phyloP scores from a whole-genome alignment of 2,888 invertebrate genomes.

The Isoperla grammatica region DNA sequence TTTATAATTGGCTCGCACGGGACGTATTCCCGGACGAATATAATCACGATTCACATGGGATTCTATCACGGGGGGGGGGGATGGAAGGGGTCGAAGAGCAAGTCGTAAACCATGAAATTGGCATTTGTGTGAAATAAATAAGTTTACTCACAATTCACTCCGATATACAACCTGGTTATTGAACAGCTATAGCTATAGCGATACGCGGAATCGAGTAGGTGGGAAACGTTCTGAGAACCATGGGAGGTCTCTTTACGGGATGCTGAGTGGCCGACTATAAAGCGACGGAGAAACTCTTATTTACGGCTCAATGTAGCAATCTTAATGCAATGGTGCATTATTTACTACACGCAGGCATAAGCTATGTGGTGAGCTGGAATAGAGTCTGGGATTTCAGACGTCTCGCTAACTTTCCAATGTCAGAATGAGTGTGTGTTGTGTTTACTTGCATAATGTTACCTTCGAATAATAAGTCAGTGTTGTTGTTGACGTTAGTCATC shows the following conservation, averaged over 20 bases:
- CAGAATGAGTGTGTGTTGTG: no score
- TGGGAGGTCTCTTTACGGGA: conserved; percentile 7
- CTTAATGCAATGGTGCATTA: conserved; percentile 16
- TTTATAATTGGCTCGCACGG: conserved; percentile 7
- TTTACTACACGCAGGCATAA: conserved; percentile 8
- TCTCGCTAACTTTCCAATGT: no score
- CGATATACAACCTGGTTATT: conserved; percentile 2
- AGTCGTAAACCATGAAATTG: conserved; percentile 3
- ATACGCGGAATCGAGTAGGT: conserved; percentile 14
- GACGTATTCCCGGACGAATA: background rate
- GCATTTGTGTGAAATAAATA: conserved; percentile 12
- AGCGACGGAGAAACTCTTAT: background rate
- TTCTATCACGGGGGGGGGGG: background rate
- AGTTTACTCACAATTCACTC: conserved; percentile 5
- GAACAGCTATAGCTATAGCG: no score
- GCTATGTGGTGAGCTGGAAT: no score
- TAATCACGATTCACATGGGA: background rate
- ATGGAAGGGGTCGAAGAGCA: background rate
- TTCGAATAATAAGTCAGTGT: no score
- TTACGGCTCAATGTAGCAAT: conserved; percentile 10
- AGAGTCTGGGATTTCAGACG: no score
- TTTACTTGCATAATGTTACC: no score
- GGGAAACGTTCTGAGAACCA: conserved; percentile 8
- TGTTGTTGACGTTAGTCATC: no score
- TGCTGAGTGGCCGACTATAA: background rate